These are phyloP conservation scores for Prionailurus bengalensis DNA, from an alignment of 2,113 vertebrate species.

Conservation along the genomic window DNA sequence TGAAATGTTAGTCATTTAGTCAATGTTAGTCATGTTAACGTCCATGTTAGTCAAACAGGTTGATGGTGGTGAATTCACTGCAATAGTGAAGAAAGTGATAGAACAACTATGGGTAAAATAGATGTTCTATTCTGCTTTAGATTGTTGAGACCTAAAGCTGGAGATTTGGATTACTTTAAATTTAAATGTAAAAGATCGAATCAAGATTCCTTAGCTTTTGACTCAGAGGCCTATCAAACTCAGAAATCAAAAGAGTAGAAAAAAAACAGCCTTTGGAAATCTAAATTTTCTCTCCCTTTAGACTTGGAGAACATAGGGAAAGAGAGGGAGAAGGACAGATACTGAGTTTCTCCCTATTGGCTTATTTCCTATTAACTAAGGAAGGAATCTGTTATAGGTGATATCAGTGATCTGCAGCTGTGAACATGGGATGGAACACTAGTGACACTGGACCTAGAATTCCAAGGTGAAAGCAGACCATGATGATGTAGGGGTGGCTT, in stretches of 20 bases:
- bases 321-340: background rate
- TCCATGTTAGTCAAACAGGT: background rate
- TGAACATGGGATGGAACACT: background rate
- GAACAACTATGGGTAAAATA: background rate
- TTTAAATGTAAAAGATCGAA: background rate
- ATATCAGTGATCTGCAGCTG: background rate
- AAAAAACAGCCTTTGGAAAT: background rate
- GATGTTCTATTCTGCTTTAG: background rate
- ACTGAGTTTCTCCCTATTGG: background rate
- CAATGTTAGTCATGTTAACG: too few species aligned
- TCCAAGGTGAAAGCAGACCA: background rate
- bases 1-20: too few species aligned
- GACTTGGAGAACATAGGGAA: background rate
- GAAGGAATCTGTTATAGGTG: background rate
- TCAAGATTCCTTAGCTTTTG: background rate
- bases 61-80: background rate
- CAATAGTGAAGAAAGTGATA: background rate
- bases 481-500: background rate
- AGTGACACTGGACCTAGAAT: background rate
- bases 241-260: conserved; percentile 13
- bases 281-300: background rate
- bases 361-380: background rate
- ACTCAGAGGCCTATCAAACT: background rate
- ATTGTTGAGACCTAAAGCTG: background rate
- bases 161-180: conserved; percentile 24